Evolutionary conservation across 2,888 invertebrate genomes (phyloP).

Genomic region (Caenorhabditis macrosperma): DNA sequence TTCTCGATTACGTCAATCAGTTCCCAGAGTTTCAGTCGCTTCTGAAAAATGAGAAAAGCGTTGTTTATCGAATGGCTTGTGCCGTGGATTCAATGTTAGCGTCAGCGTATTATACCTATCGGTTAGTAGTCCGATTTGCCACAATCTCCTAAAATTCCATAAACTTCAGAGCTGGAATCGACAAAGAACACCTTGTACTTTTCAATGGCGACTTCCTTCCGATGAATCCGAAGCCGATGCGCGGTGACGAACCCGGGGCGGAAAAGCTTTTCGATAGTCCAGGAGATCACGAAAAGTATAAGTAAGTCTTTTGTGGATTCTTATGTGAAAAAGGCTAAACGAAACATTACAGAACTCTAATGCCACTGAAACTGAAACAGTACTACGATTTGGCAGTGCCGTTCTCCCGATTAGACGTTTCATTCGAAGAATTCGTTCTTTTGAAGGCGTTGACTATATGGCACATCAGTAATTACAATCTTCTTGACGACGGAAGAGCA

Average conservation of each 20-base stretch:
- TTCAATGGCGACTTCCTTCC: constrained; percentile 64
- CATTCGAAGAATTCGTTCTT: constrained; percentile 67
- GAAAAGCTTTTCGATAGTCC: constrained; percentile 36
- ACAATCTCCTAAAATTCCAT: background rate
- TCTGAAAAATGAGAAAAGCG: constrained; percentile 59
- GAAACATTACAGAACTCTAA: constrained; percentile 57
- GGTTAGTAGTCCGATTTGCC: constrained; percentile 21
- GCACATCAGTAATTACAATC: constrained; percentile 66
- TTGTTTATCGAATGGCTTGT: constrained; percentile 64
- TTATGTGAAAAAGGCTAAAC: background rate
- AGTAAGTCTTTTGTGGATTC: constrained; percentile 39
- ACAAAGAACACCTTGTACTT: constrained; percentile 46
- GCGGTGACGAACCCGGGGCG: constrained; percentile 61
- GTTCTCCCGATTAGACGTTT: constrained; percentile 54
- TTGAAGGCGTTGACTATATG: constrained; percentile 67
- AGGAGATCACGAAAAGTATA: constrained; percentile 64
- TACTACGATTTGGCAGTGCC: constrained; percentile 64
- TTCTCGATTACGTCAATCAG: constrained; percentile 64
- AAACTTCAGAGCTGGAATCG: constrained; percentile 49
- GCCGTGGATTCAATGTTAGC: constrained; percentile 68
- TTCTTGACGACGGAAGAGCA: constrained; percentile 54
- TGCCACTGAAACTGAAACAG: constrained; percentile 66
- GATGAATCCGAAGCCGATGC: constrained; percentile 62
- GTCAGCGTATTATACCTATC: constrained; percentile 67
- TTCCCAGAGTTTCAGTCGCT: constrained; percentile 65